Base-by-base conservation (phyloP, 2,797 vertebrate genomes). In the Astyanax mexicanus region DNA sequence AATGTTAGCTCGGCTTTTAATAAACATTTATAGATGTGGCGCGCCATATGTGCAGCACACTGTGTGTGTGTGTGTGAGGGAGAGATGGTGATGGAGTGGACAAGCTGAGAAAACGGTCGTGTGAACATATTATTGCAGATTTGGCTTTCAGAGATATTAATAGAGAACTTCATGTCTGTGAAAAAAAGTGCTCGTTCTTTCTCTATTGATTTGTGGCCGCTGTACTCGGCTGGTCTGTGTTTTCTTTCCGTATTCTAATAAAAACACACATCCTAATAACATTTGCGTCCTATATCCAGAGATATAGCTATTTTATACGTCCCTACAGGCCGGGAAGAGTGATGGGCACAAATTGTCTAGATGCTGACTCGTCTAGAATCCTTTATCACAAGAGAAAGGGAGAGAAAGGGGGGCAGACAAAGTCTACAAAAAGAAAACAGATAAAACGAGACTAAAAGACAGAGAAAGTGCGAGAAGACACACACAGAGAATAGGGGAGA, bases 201-300 rank as follows among this genome's bases (percentile, higher is more conserved):
- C 17, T 32, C 55, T 29, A 60, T 32, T 60, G 60, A 25, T 42
- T 7, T 23, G 37, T 23, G 11, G 35, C 58, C 37, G 38, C 10
- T 37, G 57, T 12, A 0, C 29, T 60, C 57, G 10, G 17, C 37
- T 23, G 52, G 10, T 62, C 15, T 37, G 12, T 32, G 6, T 54
- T 6, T 62, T 21, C 73, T 52, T 40, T 51, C 15, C 25, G 21
- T 40, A 7, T 55, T 54, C 47, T 73, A 42, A 61, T 61, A 61
- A 61, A n/a, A 60, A 37, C 32, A 15, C n/a, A 15, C 52, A 49
- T 25, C 21, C 49, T 52, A 52, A 52, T 29, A 21, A 37, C 32
- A 37, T 32, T 21, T 35, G 17, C 60, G 29, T 57, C 1, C 54
- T 29, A 35, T 32, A 32, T 17, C 29, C 32, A 2, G 32, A 32